Percentiles rank a stretch among this genome's conserved stretches.
Evolutionary conservation across 2,113 vertebrate species (phyloP).

Genomic region (Chascanopsetta lugubris): DNA sequence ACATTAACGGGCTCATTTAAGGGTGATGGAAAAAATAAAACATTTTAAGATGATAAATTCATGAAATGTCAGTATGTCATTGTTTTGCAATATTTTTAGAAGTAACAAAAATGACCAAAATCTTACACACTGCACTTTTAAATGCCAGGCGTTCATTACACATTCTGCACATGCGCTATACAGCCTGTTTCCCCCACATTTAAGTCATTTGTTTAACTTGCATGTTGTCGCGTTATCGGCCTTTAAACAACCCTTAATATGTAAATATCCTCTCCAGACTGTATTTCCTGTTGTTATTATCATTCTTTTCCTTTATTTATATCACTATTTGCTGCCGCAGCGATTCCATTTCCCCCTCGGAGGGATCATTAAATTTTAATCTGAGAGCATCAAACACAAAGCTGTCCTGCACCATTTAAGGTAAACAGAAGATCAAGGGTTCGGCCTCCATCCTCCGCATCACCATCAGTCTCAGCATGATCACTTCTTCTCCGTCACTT

Average conservation of each 20-base stretch:
- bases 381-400: conserved; percentile 60
- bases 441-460: conserved; percentile 47
- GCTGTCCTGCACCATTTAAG: conserved; percentile 58
- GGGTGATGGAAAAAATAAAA: too few relatives aligned
- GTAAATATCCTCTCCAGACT: conserved; percentile 21
- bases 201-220: conserved; percentile 5
- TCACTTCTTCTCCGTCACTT: conserved; percentile 60
- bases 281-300: conserved; percentile 11
- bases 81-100: too few relatives aligned
- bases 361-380: conserved; percentile 71
- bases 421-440: conserved; percentile 47
- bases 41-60: too few relatives aligned
- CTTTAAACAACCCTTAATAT: conserved; percentile 21
- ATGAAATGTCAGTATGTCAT: too few relatives aligned
- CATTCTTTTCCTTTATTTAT: conserved; percentile 35
- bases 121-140: too few relatives aligned
- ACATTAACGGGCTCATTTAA: too few relatives aligned
- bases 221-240: neutral
- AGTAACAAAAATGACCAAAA: too few relatives aligned
- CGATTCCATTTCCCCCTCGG: conserved; percentile 23
- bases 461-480: conserved; percentile 57
- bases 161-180: neutral
- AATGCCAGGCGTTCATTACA: too few relatives aligned
- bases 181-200: neutral
- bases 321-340: conserved; percentile 34